Percentiles rank a stretch among this genome's conserved stretches.
These are phyloP conservation scores for Diplodus sargus DNA, from an alignment of 2,797 vertebrate genomes.

Conservation along the genomic window DNA sequence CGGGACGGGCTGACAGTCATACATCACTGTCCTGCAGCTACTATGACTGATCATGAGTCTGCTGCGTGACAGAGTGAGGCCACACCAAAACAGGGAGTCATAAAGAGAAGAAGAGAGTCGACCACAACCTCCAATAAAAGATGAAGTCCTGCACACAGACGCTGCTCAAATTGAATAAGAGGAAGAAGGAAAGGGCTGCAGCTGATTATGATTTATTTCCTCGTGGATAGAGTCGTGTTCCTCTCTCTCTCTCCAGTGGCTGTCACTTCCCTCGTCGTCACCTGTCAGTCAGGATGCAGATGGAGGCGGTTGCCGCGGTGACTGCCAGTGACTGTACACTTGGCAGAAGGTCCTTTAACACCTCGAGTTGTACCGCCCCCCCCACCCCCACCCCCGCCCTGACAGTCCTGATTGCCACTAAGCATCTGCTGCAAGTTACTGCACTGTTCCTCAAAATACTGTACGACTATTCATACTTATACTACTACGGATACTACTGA, in stretches of 20 bases:
- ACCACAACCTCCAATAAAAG: conserved; percentile 2
- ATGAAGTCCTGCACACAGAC: conserved; percentile 20
- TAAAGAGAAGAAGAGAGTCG: conserved; percentile 4
- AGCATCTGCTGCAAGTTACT: conserved; percentile 66
- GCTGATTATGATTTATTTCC: conserved; percentile 40
- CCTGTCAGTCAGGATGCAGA: conserved; percentile 69
- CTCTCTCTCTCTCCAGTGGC: conserved; percentile 41
- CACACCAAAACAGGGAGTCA: conserved; percentile 31
- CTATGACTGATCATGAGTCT: background rate
- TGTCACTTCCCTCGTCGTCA: conserved; percentile 60
- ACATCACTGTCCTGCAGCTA: background rate
- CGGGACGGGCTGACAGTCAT: background rate
- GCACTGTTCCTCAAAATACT: conserved; percentile 31
- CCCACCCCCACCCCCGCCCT: conserved; percentile 4
- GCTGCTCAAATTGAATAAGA: background rate
- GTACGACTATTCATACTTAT: background rate
- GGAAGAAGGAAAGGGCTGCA: conserved; percentile 24
- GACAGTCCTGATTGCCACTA: conserved; percentile 56
- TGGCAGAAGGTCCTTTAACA: conserved; percentile 66
- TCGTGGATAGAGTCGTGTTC: conserved; percentile 53
- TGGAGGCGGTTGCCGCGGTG: conserved; percentile 51
- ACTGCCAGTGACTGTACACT: conserved; percentile 66
- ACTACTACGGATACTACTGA: background rate
- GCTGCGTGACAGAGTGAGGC: background rate
- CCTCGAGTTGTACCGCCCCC: conserved; percentile 17